Base-by-base conservation (phyloP, 1,140 invertebrate species). In the Pseudomyrmex cubaensis region DNA sequence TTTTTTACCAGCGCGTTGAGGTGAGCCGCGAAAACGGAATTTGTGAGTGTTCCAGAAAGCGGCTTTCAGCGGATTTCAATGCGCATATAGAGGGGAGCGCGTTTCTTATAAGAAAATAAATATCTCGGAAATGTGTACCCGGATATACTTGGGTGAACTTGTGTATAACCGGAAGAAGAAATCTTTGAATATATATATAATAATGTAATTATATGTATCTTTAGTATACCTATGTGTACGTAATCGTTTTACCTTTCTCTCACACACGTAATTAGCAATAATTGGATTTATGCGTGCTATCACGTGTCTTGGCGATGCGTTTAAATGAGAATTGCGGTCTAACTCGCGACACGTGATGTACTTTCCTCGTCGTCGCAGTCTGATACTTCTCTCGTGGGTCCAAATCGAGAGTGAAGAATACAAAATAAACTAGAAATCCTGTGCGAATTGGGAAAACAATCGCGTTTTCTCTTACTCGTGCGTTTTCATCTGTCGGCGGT, bases 401-500 rank as follows among this genome's bases (percentile, higher is more conserved):
- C 15, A 69, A 69, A 57, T 48, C 7, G 46, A 35, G 20, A 77
- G 7, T 67, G 9, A 77, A 56, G 9, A 77, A 57, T 69, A 2
- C 35, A 25, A 78, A 78, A 48, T 17, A 1, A 17, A 59, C 5
- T 57, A 67, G 52, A 46, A 48, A 48, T 48, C 1, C 17, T 20
- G 2, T 15, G 7, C 35, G 13, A 70, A 17, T 48, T 20, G 17
- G 4, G 3, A 15, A 52, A 46, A 77, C 35, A 67, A 67, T 77
- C 44, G n/a, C 48, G n/a, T 77, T 77, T 77, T 77, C 52, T 56
- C 75, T n/a, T 4, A 17, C n/a, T n/a, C 8, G 17, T 44, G 48
- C n/a, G 17, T 44, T 17, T n/a, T 9, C 15, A 10, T 35, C 20
- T 17, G 13, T 64, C 20, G 35, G 9, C 5, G 56, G 15, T 78